Percentiles rank a stretch among this genome's conserved stretches.
Evolutionary conservation across 2,797 vertebrate genomes (phyloP).

Genomic region (Tachyglossus aculeatus): DNA sequence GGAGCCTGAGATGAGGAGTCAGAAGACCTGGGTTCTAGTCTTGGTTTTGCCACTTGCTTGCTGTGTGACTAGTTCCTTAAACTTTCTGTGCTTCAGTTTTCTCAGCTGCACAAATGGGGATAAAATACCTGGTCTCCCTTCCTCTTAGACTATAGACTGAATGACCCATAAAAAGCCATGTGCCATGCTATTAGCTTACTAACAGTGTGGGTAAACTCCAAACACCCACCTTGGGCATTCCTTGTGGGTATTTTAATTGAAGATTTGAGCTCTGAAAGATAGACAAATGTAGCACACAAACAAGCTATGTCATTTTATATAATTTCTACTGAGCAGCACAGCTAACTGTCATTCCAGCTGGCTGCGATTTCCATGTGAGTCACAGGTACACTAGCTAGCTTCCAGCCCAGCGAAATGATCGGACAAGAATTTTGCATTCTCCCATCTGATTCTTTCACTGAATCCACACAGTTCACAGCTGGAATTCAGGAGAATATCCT

Average conservation of each 20-base stretch:
- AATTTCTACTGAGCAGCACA: slow-evolving; percentile 50
- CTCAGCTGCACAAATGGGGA: too few species aligned
- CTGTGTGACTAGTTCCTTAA: too few species aligned
- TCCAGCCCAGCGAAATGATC: neutral
- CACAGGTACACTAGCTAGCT: slow-evolving; percentile 18
- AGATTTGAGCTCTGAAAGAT: slow-evolving; percentile 48
- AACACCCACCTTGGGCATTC: slow-evolving; percentile 35
- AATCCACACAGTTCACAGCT: neutral
- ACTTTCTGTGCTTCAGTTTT: too few species aligned
- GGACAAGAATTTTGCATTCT: neutral
- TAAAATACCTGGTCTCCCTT: too few species aligned
- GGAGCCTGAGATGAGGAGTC: too few species aligned
- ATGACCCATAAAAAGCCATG: slow-evolving; percentile 66
- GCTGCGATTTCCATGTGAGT: slow-evolving; percentile 52
- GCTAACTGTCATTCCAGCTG: slow-evolving; percentile 56
- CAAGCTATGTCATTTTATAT: slow-evolving; percentile 57
- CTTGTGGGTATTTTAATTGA: slow-evolving; percentile 60
- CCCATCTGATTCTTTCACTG: neutral
- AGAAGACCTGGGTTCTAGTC: too few species aligned
- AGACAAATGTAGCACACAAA: slow-evolving; percentile 54
- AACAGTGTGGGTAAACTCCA: slow-evolving; percentile 40
- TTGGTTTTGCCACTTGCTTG: too few species aligned
- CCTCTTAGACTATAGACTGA: too few species aligned
- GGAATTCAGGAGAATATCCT: neutral
- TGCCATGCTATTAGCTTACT: slow-evolving; percentile 53